Evolutionary conservation across 2,797 vertebrate species (phyloP).

Genomic region (Tenualosa thibaudeaui): DNA sequence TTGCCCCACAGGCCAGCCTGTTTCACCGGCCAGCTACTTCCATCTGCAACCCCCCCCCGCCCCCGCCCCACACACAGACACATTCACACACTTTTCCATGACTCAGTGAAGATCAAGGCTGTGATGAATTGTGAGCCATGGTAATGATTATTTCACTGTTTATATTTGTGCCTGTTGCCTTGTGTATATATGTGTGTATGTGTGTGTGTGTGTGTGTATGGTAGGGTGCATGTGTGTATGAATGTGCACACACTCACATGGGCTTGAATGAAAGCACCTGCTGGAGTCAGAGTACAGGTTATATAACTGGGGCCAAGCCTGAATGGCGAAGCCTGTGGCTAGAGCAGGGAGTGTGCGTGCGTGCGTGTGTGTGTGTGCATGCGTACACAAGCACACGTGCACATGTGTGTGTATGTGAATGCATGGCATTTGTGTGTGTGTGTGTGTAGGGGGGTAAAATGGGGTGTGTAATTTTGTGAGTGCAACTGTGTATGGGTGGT

Average conservation of each 20-base stretch:
- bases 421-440: neutral
- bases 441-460: neutral
- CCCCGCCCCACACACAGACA: no score
- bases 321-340: neutral
- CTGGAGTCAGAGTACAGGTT: neutral
- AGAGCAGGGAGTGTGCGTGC: neutral
- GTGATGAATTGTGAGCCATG: conserved; percentile 45
- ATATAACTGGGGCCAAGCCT: neutral
- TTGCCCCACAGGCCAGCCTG: neutral
- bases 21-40: no score
- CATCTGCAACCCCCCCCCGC: no score
- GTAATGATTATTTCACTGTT: conserved; percentile 32
- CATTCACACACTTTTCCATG: conserved; percentile 40
- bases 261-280: neutral
- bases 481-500: neutral
- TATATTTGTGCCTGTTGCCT: conserved; percentile 45
- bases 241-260: neutral
- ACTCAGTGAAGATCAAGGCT: neutral
- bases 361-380: neutral
- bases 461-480: neutral
- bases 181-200: neutral
- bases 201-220: conserved; percentile 3
- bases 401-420: neutral
- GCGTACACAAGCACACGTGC: neutral
- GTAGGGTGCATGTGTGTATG: neutral